Base-by-base conservation (phyloP, 2,888 invertebrate species). In the Lymantria dispar region DNA sequence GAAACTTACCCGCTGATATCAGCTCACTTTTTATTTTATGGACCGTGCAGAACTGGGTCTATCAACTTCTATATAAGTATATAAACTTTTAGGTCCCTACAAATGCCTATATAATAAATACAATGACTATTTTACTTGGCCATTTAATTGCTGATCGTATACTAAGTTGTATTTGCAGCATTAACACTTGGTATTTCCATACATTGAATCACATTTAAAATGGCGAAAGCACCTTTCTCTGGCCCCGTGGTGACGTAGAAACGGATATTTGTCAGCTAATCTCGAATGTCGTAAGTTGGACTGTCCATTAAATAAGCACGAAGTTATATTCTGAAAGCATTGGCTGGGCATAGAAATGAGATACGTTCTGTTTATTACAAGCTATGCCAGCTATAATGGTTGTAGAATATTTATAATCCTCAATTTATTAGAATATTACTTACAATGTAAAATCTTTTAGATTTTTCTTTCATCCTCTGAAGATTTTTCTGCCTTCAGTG, bases 161-260 rank as follows among this genome's bases (percentile, higher is more conserved):
- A 15, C 43, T 3, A 45, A 37, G 1, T 15, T 29, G 45, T 46
- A 40, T 53, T 53, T 48, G 40, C 43, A 49, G 45, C 39, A 1
- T 49, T 39, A 46, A 13, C 50, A 53, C 54, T 43, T 14, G 11
- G 39, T 47, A 45, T 57, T 53, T 54, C 45, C 45, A 58, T 51
- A 45, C 45, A 49, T 51, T 46, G 41, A 52, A 44, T 45, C n/a
- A 42, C 31, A 58, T 63, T 47, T 10, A 48, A 48, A 53, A 52
- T 58, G 14, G 60, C 43, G 60, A 66, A 64, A 61, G 64, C 52
- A 39, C 48, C 52, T 63, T 65, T 61, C 68, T 67, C 59, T 39
- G 43, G 33, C 45, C 49, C 46, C 15, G 12, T n/a, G 39, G 11
- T 40, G 15, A 33, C 10, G 13, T 42, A 14, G 30, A 42, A 43